Percentiles rank a stretch among this genome's conserved stretches.
Conservation (phyloP, 1,140 invertebrate genomes). For the Coelopa frigida region DNA sequence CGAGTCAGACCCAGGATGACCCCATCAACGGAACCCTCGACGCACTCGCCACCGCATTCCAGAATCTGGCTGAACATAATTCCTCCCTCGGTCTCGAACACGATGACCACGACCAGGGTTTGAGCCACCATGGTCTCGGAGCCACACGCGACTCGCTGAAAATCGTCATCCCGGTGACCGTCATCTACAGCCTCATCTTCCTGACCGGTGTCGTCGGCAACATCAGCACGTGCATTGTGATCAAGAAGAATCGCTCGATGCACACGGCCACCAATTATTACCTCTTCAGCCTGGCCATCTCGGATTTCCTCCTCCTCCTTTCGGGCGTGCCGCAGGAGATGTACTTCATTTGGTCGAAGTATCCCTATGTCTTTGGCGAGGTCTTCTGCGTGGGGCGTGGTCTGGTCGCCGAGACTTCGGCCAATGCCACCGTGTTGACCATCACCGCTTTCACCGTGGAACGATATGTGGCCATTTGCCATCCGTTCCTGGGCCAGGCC, state of each 20-base stretch:
- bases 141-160: constrained; percentile 55
- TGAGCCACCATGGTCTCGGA: too few relatives aligned
- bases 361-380: constrained; percentile 82
- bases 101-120: too few relatives aligned
- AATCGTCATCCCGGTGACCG: constrained; percentile 68
- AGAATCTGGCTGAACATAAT: too few relatives aligned
- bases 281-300: constrained; percentile 86
- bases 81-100: too few relatives aligned
- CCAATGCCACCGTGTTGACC: constrained; percentile 87
- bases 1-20: too few relatives aligned
- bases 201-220: constrained; percentile 84
- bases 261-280: constrained; percentile 91
- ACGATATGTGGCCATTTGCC: constrained; percentile 89
- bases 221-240: constrained; percentile 87
- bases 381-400: constrained; percentile 78
- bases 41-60: too few relatives aligned
- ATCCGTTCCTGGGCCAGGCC: constrained; percentile 81
- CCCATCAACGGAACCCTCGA: too few relatives aligned
- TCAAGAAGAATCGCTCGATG: constrained; percentile 85
- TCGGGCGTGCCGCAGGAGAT: constrained; percentile 78
- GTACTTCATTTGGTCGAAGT: constrained; percentile 77
- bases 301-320: constrained; percentile 80
- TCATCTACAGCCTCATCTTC: constrained; percentile 79
- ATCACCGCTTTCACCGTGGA: constrained; percentile 93
- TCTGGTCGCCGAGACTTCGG: constrained; percentile 79